Conservation (phyloP, 2,797 vertebrate genomes). For the Pseudomugil gertrudae region DNA sequence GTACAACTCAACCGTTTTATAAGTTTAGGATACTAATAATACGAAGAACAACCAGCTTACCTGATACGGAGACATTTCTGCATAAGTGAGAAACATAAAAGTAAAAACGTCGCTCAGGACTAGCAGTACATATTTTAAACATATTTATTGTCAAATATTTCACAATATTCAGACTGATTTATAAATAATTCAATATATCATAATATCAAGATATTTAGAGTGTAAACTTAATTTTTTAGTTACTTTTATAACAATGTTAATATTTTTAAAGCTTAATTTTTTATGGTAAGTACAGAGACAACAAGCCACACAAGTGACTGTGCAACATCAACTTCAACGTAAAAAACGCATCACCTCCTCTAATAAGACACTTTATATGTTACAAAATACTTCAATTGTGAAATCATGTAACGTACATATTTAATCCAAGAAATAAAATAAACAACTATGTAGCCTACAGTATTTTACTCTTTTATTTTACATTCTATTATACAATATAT, state of each 20-base stretch:
- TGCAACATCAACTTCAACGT: conserved; percentile 78
- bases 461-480: conserved; percentile 63
- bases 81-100: background rate
- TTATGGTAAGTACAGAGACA: conserved; percentile 79
- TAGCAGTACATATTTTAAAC: conserved; percentile 64
- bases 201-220: conserved; percentile 74
- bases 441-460: conserved; percentile 79
- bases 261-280: conserved; percentile 82
- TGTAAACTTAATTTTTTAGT: conserved; percentile 80
- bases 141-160: conserved; percentile 81
- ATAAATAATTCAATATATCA: conserved; percentile 76
- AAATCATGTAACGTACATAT: conserved; percentile 81
- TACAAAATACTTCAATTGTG: conserved; percentile 85
- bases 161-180: conserved; percentile 78
- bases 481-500: conserved; percentile 83
- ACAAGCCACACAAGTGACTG: conserved; percentile 77
- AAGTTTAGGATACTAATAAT: no score
- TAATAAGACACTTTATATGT: conserved; percentile 86
- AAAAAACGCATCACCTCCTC: conserved; percentile 67
- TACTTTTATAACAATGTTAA: conserved; percentile 80
- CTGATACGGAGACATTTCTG: background rate
- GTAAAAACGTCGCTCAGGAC: conserved; percentile 10
- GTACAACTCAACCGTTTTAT: background rate
- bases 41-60: no score
- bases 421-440: conserved; percentile 83